Evolutionary conservation across 2,797 vertebrate genomes (phyloP).

Genomic region (Eulemur coronatus): DNA sequence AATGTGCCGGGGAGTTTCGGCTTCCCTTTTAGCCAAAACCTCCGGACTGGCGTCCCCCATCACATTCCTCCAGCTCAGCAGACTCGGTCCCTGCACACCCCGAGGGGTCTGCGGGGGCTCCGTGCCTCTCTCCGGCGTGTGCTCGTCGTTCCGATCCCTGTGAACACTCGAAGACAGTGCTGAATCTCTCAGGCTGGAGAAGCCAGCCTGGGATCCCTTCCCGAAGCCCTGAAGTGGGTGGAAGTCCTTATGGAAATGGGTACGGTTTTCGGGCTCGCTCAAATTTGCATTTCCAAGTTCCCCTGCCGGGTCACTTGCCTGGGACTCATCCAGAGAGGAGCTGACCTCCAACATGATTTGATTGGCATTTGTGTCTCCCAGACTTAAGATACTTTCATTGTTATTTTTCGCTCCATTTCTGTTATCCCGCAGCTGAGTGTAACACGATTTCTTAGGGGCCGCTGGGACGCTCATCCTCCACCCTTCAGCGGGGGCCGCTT

Average conservation of each 20-base stretch:
- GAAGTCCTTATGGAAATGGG: conserved; percentile 78
- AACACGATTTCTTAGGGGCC: conserved; percentile 83
- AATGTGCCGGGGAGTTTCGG: conserved; percentile 73
- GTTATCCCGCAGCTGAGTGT: conserved; percentile 84
- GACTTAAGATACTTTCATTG: conserved; percentile 85
- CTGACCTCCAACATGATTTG: conserved; percentile 85
- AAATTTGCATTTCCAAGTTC: conserved; percentile 80
- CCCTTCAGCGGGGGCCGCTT: conserved; percentile 36
- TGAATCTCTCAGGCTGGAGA: conserved; percentile 83
- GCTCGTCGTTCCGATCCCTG: conserved; percentile 87
- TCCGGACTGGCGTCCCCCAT: conserved; percentile 76
- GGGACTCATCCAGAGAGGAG: conserved; percentile 39
- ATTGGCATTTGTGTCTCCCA: conserved; percentile 94
- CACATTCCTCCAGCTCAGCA: conserved; percentile 78
- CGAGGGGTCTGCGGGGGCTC: conserved; percentile 64
- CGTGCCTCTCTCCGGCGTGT: conserved; percentile 81
- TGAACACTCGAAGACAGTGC: conserved; percentile 74
- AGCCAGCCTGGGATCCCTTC: conserved; percentile 86
- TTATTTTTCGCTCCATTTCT: conserved; percentile 89
- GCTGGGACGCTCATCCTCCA: conserved; percentile 84
- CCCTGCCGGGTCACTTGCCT: conserved; percentile 67
- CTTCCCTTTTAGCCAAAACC: conserved; percentile 71
- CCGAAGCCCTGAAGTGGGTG: conserved; percentile 87
- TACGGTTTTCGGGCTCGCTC: conserved; percentile 76
- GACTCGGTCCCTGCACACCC: conserved; percentile 78